Evolutionary conservation across 1,140 invertebrate genomes (phyloP).

Genomic region (Campoletis sonorensis): DNA sequence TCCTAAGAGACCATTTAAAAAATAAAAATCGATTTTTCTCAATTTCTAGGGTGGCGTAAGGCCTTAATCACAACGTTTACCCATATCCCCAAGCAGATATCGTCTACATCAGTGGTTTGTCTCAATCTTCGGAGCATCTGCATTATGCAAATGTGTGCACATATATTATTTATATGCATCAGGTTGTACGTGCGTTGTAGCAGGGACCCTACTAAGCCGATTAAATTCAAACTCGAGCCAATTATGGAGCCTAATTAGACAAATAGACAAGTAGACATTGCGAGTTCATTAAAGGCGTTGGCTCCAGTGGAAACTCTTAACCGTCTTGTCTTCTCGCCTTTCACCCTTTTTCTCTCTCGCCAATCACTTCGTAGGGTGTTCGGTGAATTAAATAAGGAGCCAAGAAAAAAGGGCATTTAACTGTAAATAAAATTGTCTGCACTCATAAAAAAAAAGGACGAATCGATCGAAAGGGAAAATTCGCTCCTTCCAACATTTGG

Average conservation of each 20-base stretch:
- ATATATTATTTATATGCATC: neutral
- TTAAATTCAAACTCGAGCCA: conserved; percentile 17
- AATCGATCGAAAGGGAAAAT: neutral
- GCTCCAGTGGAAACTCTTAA: neutral
- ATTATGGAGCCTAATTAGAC: conserved; percentile 7
- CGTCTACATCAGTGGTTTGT: neutral
- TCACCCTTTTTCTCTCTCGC: neutral
- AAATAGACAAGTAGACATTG: neutral
- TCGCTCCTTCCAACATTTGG: too few species aligned
- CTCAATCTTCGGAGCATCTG: neutral
- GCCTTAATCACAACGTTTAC: too few species aligned
- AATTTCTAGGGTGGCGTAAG: too few species aligned
- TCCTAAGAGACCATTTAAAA: too few species aligned
- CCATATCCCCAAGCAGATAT: too few species aligned
- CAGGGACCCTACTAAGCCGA: neutral
- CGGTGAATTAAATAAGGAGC: neutral
- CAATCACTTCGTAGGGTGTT: neutral
- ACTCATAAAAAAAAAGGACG: conserved; percentile 2
- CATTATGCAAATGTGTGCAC: conserved; percentile 4
- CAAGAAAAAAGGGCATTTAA: neutral
- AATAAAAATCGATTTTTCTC: too few species aligned
- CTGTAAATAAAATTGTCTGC: too few species aligned
- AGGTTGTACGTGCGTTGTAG: conserved; percentile 1
- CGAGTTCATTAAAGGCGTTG: conserved; percentile 10
- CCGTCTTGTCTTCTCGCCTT: neutral